Base-by-base conservation (phyloP, 1,140 invertebrate species). In the Agrilus planipennis region DNA sequence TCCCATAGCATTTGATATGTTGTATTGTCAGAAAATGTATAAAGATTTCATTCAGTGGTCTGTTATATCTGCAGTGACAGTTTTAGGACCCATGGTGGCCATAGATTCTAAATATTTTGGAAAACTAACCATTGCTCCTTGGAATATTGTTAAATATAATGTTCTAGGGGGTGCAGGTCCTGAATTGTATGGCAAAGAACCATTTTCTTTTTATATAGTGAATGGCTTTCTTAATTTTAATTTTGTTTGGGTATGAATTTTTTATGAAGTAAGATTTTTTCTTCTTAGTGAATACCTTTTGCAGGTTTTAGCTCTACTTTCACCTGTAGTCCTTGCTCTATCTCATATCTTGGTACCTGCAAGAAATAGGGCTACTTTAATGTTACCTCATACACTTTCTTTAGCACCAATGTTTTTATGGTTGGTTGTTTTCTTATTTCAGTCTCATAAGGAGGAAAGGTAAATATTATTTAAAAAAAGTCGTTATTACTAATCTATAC, bases 171-270 rank as follows among this genome's bases (percentile, higher is more conserved):
- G 72, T 32, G 85, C 92, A 57, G 95, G 95, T 23, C 89, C 93
- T 4, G 79, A 92, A 62, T 67, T 98, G 31, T 98, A 97, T 67
- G 93, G 92, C 39, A 84, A 78, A n/a, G 94, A 96, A 61, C 89
- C 91, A 0, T 80, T 86, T 59, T 81, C 77, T 21, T 99, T 80
- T 69, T 99, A 99, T 64, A 71, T 98, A 30, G 63, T 89, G 9
- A 99, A 99, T 72, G 84, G 89, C 37, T 82, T 96, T 57, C 68
- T 99, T 1, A 99, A 99, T 69, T 98, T 95, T 57, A 99, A 99
- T 66, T 69, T 98, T 50, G 73, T 88, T 31, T 94, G 84, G 76
- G 82, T 91, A 67, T 77, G 72, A 73, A 25, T 44, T 27, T 11
- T 17, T 16, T 34, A 39, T 76, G 2, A 41, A 81, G 20, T 38